Evolutionary conservation across 2,797 vertebrate genomes (phyloP).

Genomic region (Sebastes glaucus): DNA sequence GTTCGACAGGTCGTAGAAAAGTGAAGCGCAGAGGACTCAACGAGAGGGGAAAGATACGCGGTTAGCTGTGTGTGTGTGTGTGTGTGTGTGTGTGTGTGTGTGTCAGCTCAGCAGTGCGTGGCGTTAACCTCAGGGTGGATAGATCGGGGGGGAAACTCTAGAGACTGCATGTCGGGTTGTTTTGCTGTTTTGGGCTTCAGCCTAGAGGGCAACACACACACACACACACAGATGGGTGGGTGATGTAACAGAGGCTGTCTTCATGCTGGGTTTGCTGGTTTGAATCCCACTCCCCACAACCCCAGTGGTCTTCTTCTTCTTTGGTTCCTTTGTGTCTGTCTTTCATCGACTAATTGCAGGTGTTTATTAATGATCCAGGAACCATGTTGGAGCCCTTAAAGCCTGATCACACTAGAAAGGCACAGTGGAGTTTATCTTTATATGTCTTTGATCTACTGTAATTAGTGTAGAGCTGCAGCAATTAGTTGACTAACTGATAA

Average conservation of each 20-base stretch:
- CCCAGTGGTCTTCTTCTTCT: background rate
- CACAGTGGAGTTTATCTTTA: too few relatives aligned
- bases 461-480: too few relatives aligned
- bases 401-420: too few relatives aligned
- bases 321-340: background rate
- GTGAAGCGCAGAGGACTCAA: background rate
- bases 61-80: background rate
- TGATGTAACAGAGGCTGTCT: background rate
- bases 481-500: too few relatives aligned
- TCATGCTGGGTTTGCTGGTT: background rate
- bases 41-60: conserved; percentile 1
- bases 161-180: conserved; percentile 51
- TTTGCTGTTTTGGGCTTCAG: conserved; percentile 47
- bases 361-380: background rate
- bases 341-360: background rate
- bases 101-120: conserved; percentile 26
- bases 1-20: conserved; percentile 22
- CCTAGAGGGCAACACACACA: conserved; percentile 16
- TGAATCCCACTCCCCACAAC: background rate
- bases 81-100: conserved; percentile 18
- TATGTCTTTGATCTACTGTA: too few relatives aligned
- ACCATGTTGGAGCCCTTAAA: too few relatives aligned
- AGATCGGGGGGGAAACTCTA: conserved; percentile 32
- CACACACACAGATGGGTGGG: background rate
- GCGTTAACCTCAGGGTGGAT: conserved; percentile 50